Evolutionary conservation across 2,888 invertebrate species (phyloP).

Genomic region (Drosophila ustulata): DNA sequence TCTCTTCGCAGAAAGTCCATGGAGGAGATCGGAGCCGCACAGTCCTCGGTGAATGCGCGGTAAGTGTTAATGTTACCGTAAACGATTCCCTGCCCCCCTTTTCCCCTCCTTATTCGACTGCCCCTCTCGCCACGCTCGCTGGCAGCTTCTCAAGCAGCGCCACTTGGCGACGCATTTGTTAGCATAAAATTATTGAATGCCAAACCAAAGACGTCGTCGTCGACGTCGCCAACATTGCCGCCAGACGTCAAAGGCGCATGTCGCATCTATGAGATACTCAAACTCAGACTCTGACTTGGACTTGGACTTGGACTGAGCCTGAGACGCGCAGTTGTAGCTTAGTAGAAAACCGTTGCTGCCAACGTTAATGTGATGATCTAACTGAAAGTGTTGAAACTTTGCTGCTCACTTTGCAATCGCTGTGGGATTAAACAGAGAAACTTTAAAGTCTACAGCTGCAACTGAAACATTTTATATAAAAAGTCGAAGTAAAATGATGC

Average conservation of each 20-base stretch:
- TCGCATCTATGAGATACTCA: constrained; percentile 73
- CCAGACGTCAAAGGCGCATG: constrained; percentile 75
- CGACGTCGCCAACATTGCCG: constrained; percentile 71
- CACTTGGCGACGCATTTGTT: constrained; percentile 83
- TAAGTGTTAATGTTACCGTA: constrained; percentile 87
- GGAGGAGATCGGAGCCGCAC: constrained; percentile 93
- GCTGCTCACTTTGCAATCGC: constrained; percentile 11
- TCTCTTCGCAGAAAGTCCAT: constrained; percentile 93
- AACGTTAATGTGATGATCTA: constrained; percentile 53
- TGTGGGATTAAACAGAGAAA: neutral
- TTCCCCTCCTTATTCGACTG: neutral
- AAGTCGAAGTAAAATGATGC: neutral
- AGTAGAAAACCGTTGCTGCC: constrained; percentile 65
- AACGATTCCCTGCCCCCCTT: constrained; percentile 58
- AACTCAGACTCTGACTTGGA: constrained; percentile 31
- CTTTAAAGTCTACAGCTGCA: neutral
- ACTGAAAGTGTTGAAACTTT: constrained; percentile 38
- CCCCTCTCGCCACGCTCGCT: constrained; percentile 2
- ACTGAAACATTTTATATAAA: neutral
- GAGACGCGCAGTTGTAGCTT: constrained; percentile 34
- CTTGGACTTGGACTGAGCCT: neutral
- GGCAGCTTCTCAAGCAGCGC: constrained; percentile 57
- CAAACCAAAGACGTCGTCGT: constrained; percentile 65
- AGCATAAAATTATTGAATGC: constrained; percentile 84
- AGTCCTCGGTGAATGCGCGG: constrained; percentile 93